Evolutionary conservation across 2,113 vertebrate species (phyloP), one percentile per base, ranked within the genome.

Genomic region (Garra rufa): DNA sequence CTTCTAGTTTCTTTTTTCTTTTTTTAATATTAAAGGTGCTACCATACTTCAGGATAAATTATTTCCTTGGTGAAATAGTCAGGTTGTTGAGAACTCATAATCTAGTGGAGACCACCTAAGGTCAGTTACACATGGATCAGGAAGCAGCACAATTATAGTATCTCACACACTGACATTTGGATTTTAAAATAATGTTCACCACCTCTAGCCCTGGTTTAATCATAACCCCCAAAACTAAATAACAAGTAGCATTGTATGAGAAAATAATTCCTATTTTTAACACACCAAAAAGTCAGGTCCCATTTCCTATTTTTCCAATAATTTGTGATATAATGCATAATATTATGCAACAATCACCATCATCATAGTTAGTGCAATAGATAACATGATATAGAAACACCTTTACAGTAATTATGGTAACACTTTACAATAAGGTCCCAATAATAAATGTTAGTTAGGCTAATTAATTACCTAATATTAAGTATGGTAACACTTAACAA

Each of bases 131-230:
- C 24, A 75, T 8, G 44, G 43, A 75, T 75, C 71, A 30, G 71
- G 44, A 75, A 50, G 71, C 44, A 75, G 24, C 24, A 50, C 44
- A 75, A 75, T 50, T 75, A 50, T 75, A 75, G 50, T 75, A 75
- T 75, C 11, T 48, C 44, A 50, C 24, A 50, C 24, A 15, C 24
- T 75, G 44, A 50, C 71, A 75, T 75, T 75, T 75, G 71, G 24
- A 75, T 26, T 46, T 46, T 26, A 30, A 75, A 75, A 75, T 50
- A 75, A 75, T 75, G n/a, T 28, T 50, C 44, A 50, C 14, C 71
- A 28, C 71, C 38, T 44, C 43, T 75, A 50, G 44, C 43, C 71
- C 5, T 75, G 44, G 13, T 75, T 75, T 75, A 75, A 55, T 55
- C 52, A 55, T n/a, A 55, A 55, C 19, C 52, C 3, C 52, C 3